Conservation (phyloP, 2,888 invertebrate species). For the Agriopis leucophaearia region DNA sequence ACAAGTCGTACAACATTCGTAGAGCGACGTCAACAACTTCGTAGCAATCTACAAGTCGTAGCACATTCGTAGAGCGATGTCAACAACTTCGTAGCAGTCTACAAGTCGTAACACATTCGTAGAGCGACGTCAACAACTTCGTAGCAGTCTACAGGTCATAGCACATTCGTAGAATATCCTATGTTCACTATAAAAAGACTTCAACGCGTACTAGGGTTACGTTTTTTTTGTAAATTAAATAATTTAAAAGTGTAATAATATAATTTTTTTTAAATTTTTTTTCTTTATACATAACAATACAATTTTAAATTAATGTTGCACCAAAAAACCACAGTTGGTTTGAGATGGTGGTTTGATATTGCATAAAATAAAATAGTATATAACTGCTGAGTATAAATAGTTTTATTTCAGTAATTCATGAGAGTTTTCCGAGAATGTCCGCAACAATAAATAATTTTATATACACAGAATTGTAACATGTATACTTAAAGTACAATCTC, state of each 20-base stretch:
- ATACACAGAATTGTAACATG: background rate
- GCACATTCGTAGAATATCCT: background rate
- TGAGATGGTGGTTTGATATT: background rate
- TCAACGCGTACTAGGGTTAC: background rate
- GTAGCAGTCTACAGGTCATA: background rate
- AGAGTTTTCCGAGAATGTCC: background rate
- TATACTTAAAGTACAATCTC: no score
- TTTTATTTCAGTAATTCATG: background rate
- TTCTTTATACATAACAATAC: no score
- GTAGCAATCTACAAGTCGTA: slow-evolving; percentile 6
- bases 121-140: background rate
- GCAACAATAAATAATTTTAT: background rate
- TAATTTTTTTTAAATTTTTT: no score
- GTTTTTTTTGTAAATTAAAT: no score
- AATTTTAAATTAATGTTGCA: no score
- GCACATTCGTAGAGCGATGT: background rate
- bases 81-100: background rate
- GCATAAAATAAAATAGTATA: background rate
- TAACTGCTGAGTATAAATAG: background rate
- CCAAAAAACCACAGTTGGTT: no score
- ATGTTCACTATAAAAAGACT: background rate
- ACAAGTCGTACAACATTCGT: background rate
- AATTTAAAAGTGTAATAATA: no score
- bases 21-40: slow-evolving; percentile 1
- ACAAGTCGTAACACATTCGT: background rate